phyloP scores from a whole-genome alignment of 53 echinoderm and acorn worm species.

The Holothuria leucospilota region DNA sequence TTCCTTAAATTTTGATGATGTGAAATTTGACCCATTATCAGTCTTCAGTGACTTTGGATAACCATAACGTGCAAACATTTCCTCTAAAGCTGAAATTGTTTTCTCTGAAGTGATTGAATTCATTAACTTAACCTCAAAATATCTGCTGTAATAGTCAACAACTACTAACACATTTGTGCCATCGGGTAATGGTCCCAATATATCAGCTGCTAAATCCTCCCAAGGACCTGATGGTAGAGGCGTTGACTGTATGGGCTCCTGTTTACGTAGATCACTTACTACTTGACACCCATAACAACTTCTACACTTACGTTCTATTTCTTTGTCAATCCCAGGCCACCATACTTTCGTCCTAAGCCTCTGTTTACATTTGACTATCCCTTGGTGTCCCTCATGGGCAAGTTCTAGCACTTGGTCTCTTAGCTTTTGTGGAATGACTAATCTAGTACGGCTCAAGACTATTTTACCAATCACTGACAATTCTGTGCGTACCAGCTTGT shows the following conservation, averaged over 20 bases:
- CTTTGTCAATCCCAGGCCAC: constrained; percentile 13
- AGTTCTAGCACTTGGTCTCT: too few species aligned
- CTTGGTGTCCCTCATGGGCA: constrained; percentile 42
- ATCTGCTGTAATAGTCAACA: constrained; percentile 57
- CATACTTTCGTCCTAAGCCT: constrained; percentile 36
- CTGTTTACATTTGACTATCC: constrained; percentile 43
- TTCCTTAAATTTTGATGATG: constrained; percentile 40
- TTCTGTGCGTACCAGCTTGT: constrained; percentile 18
- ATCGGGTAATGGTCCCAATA: constrained; percentile 54
- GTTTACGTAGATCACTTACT: not conserved
- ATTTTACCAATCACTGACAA: constrained; percentile 47
- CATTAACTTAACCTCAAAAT: constrained; percentile 59
- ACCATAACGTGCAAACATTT: constrained; percentile 60
- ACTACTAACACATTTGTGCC: constrained; percentile 45
- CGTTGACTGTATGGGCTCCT: constrained; percentile 33
- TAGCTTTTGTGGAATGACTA: constrained; percentile 55
- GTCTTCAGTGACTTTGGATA: constrained; percentile 49
- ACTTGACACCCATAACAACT: constrained; percentile 47
- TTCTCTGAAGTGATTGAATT: constrained; percentile 53
- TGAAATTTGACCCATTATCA: constrained; percentile 66
- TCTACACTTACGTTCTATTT: constrained; percentile 13
- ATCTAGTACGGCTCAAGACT: constrained; percentile 51
- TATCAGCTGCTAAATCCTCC: constrained; percentile 54
- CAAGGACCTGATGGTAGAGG: constrained; percentile 45
- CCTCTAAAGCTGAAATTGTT: constrained; percentile 25